phyloP scores from a whole-genome alignment of 2,113 vertebrate species.

The Ciconia stormi region DNA sequence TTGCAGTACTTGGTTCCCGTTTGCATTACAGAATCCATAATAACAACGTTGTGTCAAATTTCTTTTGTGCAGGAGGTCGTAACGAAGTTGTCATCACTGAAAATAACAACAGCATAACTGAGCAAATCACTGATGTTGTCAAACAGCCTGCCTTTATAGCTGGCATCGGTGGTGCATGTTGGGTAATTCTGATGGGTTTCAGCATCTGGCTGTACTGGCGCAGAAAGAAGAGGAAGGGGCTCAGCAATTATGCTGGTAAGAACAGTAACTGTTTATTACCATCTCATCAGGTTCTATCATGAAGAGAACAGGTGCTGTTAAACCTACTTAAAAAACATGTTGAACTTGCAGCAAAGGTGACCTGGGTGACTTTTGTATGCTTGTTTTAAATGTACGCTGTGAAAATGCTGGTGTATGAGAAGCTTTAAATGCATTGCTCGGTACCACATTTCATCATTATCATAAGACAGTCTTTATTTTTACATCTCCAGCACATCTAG shows the following conservation, averaged over 20 bases:
- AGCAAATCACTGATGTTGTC: conserved; percentile 98
- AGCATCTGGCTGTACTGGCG: conserved; percentile 99
- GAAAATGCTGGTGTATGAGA: conserved; percentile 37
- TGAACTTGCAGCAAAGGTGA: background rate
- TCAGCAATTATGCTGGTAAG: conserved; percentile 99
- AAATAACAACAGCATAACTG: conserved; percentile 98
- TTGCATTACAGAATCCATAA: background rate
- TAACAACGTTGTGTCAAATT: background rate
- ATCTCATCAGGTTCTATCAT: background rate
- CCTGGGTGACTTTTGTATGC: background rate
- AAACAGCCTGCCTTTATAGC: conserved; percentile 99
- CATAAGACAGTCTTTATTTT: conserved; percentile 8
- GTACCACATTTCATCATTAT: conserved; percentile 44
- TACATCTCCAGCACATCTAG: conserved; percentile 6
- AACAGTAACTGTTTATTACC: background rate
- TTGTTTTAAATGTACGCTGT: conserved; percentile 36
- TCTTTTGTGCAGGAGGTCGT: conserved; percentile 69
- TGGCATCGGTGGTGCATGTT: conserved; percentile 96
- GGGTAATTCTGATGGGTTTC: conserved; percentile 99
- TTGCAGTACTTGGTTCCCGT: background rate
- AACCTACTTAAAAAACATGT: background rate
- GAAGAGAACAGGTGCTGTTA: background rate
- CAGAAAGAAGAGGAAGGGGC: conserved; percentile 99
- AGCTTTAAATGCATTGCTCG: conserved; percentile 44
- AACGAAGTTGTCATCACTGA: conserved; percentile 95